phyloP scores from a whole-genome alignment of 2,113 vertebrate genomes.

The Cyprinus carpio region DNA sequence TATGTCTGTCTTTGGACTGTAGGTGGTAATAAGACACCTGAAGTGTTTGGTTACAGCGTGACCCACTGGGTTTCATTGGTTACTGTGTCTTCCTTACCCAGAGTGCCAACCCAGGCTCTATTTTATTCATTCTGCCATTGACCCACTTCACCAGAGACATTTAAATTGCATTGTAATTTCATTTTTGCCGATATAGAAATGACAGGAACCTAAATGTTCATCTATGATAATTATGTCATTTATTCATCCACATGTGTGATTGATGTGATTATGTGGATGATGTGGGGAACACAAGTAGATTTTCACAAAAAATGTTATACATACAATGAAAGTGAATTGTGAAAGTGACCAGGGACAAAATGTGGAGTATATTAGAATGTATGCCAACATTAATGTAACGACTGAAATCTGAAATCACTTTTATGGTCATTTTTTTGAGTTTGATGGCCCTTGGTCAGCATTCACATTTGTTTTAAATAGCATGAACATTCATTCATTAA shows the following conservation, averaged over 20 bases:
- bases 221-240: background rate
- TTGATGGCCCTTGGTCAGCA: background rate
- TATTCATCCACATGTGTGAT: background rate
- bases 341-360: background rate
- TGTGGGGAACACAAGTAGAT: background rate
- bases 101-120: slow-evolving; percentile 25
- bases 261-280: background rate
- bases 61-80: slow-evolving; percentile 59
- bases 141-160: slow-evolving; percentile 31
- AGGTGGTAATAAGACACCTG: slow-evolving; percentile 65
- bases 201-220: background rate
- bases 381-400: background rate
- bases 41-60: slow-evolving; percentile 67
- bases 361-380: background rate
- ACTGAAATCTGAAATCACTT: background rate
- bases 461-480: background rate
- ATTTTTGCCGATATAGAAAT: background rate
- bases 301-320: background rate
- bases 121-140: slow-evolving; percentile 59
- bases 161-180: background rate
- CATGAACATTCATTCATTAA: background rate
- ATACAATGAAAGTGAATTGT: background rate
- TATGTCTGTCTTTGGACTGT: slow-evolving; percentile 39
- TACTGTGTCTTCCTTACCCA: slow-evolving; percentile 36
- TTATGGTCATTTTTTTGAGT: background rate